Evolutionary conservation across 2,888 invertebrate genomes (phyloP), one percentile per base, ranked within the genome.

Genomic region (Drosophila colorata): DNA sequence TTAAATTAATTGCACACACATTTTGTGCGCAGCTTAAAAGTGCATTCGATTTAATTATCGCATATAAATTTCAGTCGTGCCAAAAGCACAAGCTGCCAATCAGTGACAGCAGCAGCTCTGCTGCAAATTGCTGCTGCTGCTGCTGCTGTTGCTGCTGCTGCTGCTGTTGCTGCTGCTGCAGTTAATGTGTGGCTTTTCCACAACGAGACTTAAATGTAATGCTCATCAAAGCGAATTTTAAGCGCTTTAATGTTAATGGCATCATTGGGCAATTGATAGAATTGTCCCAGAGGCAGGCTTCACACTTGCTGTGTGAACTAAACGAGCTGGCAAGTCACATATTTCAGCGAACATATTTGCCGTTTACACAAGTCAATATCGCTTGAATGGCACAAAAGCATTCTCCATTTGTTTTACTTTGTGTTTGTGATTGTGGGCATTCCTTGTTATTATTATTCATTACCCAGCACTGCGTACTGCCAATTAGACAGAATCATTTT

Each of bases 31-130:
- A 71, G 82, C 89, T 84, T 87, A 89, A 84, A 89, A 89, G 59
- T 78, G 88, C 81, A 89, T 84, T 89, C 82, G 58, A 89, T 81
- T 84, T 89, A 89, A 84, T 89, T 84, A 87, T 87, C 69, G 65
- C 78, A 53, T 80, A 88, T 88, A 88, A 86, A 86, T 86, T 81
- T 71, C 70, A 46, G 65, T 61, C 67, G 58, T 55, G 59, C 31
- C 63, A 65, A 13, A 23, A 60, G 56, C 64, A 46, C 52, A 49
- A 25, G 59, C 60, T 53, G 60, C 65, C 65, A 80, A 60, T 72
- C 78, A 65, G 37, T 56, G 14, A 37, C 55, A 37, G 38, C 63
- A 40, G 33, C 35, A 56, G 25, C 52, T 40, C 38, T 16, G 28
- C 41, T 18, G 20, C 63, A 56, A 46, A 40, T 44, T 47, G 48